These are phyloP conservation scores for Sinodicranocentrus sp. DNA, from an alignment of 2,888 invertebrate genomes.

Conservation along the genomic window DNA sequence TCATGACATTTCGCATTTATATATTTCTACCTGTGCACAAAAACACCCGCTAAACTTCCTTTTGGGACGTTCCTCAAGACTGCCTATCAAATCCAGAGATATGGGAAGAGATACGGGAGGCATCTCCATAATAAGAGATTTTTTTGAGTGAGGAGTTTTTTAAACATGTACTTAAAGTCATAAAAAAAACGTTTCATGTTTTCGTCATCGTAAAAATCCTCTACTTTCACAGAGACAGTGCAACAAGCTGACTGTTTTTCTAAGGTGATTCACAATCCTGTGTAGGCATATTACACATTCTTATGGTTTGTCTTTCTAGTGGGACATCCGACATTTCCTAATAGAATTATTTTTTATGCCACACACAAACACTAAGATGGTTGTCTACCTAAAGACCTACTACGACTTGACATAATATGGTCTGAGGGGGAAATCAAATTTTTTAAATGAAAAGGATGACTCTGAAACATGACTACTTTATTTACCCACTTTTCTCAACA, in stretches of 20 bases:
- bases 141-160: conserved; percentile 27
- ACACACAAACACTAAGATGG: conserved; percentile 4
- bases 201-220: conserved; percentile 51
- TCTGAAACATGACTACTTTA: background rate
- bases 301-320: too few species aligned
- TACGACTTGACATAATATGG: background rate
- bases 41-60: too few species aligned
- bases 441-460: background rate
- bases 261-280: background rate
- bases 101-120: conserved; percentile 27
- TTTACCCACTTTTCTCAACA: conserved; percentile 33
- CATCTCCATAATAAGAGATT: conserved; percentile 39
- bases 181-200: conserved; percentile 56
- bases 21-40: too few species aligned
- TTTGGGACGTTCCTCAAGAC: conserved; percentile 34
- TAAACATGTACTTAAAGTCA: conserved; percentile 37
- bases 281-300: background rate
- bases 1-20: too few species aligned
- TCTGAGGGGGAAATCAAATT: background rate
- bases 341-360: background rate
- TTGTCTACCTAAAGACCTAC: background rate
- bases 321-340: background rate
- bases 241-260: background rate
- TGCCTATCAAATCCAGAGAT: conserved; percentile 50
- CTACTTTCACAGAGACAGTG: background rate